Percentiles rank a stretch among this genome's conserved stretches.
Evolutionary conservation across 2,797 vertebrate species (phyloP).

Genomic region (Gastrophryne carolinensis): DNA sequence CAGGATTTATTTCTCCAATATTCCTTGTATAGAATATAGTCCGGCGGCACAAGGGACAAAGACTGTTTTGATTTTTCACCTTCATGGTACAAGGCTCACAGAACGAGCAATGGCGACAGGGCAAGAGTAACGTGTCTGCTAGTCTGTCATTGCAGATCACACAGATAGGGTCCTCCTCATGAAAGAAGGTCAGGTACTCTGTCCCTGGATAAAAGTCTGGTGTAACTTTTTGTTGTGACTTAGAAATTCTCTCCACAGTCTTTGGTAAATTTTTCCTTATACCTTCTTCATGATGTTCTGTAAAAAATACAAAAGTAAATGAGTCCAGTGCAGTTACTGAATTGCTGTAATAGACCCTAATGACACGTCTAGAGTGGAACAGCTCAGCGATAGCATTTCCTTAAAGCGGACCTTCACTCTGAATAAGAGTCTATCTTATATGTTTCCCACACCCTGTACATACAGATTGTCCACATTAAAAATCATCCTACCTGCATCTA

Average conservation of each 20-base stretch:
- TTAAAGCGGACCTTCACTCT: too few relatives aligned
- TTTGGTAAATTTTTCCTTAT: neutral
- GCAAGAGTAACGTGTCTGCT: constrained; percentile 16
- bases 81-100: constrained; percentile 3
- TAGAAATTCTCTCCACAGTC: neutral
- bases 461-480: too few relatives aligned
- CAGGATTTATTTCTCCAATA: neutral
- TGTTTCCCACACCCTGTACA: too few relatives aligned
- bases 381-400: too few relatives aligned
- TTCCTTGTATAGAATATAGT: neutral
- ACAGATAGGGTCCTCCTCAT: neutral
- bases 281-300: neutral
- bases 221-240: neutral
- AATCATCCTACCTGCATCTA: too few relatives aligned
- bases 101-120: constrained; percentile 32
- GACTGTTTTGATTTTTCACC: neutral
- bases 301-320: neutral
- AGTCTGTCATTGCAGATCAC: constrained; percentile 25
- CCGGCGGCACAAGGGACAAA: constrained; percentile 36
- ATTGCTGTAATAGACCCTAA: too few relatives aligned
- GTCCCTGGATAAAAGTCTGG: neutral
- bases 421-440: too few relatives aligned
- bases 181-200: neutral
- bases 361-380: too few relatives aligned
- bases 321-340: too few relatives aligned